Conservation (phyloP, 35 echinoderm and acorn worm genomes). For the Strongylocentrotus purpuratus region DNA sequence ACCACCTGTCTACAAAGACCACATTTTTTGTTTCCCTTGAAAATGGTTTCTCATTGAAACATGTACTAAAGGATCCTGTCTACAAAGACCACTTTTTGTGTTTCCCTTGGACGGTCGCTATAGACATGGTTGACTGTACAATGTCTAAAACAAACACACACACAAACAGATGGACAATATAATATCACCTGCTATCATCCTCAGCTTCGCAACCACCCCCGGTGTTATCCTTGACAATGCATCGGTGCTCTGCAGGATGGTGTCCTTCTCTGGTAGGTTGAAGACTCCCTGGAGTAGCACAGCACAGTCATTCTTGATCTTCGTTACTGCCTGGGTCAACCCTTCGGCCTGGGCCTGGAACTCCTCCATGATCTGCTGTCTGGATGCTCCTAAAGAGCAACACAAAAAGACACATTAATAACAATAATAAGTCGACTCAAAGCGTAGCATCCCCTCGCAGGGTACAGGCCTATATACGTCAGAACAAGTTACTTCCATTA, state of each 20-base stretch:
- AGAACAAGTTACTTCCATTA: too few species aligned
- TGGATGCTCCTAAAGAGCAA: constrained; percentile 69
- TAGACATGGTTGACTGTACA: too few species aligned
- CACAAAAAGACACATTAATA: not conserved
- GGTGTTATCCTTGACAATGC: constrained; percentile 83
- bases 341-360: constrained; percentile 80
- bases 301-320: constrained; percentile 59
- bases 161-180: not conserved
- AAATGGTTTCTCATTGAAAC: too few species aligned
- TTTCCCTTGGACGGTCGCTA: too few species aligned
- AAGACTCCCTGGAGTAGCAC: constrained; percentile 60
- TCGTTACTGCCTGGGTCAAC: constrained; percentile 63
- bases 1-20: too few species aligned
- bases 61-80: too few species aligned
- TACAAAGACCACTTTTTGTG: too few species aligned
- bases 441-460: too few species aligned
- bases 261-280: constrained; percentile 51
- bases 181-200: constrained; percentile 78
- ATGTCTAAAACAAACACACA: too few species aligned
- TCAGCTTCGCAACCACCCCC: constrained; percentile 61
- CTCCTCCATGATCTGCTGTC: constrained; percentile 73
- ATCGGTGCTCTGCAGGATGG: constrained; percentile 68
- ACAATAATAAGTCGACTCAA: too few species aligned
- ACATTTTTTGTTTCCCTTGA: too few species aligned
- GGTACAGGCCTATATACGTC: too few species aligned